phyloP scores from a whole-genome alignment of 2,888 invertebrate genomes.

The Byasa hedistus region DNA sequence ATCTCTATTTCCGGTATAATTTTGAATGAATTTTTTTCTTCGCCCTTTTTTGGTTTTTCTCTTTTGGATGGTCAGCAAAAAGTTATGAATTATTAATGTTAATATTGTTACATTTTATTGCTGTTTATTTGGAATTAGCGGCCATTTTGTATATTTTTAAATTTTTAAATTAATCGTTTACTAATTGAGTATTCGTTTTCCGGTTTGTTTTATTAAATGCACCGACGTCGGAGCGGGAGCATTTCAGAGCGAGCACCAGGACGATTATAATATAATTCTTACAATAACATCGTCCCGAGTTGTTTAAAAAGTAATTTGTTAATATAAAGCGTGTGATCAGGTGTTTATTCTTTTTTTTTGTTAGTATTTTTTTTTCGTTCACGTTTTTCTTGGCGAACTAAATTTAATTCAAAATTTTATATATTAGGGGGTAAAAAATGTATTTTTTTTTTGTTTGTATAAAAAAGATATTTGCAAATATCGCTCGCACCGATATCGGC shows the following conservation, averaged over 20 bases:
- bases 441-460: conserved; percentile 35
- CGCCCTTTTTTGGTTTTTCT: too few relatives aligned
- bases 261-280: conserved; percentile 80
- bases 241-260: conserved; percentile 64
- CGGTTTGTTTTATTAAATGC: too few relatives aligned
- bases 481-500: conserved; percentile 4
- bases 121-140: too few relatives aligned
- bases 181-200: too few relatives aligned
- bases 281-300: conserved; percentile 77
- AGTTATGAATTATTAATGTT: too few relatives aligned
- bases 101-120: too few relatives aligned
- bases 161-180: too few relatives aligned
- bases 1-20: background rate
- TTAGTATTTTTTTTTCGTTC: conserved; percentile 63
- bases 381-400: conserved; percentile 56
- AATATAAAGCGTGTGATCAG: conserved; percentile 65
- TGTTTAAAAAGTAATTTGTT: conserved; percentile 73
- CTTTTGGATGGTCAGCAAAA: too few relatives aligned
- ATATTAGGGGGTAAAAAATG: conserved; percentile 35
- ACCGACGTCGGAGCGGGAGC: conserved; percentile 44
- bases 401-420: conserved; percentile 41
- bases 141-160: too few relatives aligned
- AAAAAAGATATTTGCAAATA: conserved; percentile 15
- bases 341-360: conserved; percentile 63
- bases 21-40: too few relatives aligned